Conservation (phyloP, 2,113 vertebrate species). For the Hypanus sabinus region DNA sequence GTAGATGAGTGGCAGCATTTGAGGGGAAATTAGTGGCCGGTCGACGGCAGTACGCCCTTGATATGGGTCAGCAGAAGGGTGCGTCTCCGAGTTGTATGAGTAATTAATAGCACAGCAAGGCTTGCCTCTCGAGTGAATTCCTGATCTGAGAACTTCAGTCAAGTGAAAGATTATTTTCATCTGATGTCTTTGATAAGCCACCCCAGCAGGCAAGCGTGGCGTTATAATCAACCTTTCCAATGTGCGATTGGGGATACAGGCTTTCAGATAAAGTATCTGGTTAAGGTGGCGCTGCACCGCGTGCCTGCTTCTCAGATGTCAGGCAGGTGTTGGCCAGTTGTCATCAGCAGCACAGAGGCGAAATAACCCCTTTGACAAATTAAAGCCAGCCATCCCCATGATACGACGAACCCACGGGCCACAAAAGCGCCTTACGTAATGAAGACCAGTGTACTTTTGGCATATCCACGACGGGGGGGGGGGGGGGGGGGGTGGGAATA, state of each 20-base stretch:
- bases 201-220: no score
- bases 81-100: no score
- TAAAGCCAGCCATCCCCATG: no score
- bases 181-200: not conserved
- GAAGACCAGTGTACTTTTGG: not conserved
- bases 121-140: not conserved
- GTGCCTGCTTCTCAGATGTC: not conserved
- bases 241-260: not conserved
- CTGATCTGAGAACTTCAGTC: not conserved
- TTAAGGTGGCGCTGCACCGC: not conserved
- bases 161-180: not conserved
- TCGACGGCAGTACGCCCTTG: not conserved
- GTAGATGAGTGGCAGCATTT: not conserved
- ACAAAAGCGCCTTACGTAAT: not conserved
- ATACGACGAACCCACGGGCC: not conserved
- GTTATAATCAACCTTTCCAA: no score
- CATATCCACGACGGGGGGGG: not conserved
- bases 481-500: no score
- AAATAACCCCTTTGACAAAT: no score
- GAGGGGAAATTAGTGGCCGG: not conserved
- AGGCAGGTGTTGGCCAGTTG: not conserved
- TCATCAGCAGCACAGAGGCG: no score
- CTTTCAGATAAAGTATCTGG: no score
- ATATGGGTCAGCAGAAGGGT: not conserved
- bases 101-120: no score